These are phyloP conservation scores for Ceryle rudis DNA, from an alignment of 2,797 vertebrate genomes.

Conservation along the genomic window DNA sequence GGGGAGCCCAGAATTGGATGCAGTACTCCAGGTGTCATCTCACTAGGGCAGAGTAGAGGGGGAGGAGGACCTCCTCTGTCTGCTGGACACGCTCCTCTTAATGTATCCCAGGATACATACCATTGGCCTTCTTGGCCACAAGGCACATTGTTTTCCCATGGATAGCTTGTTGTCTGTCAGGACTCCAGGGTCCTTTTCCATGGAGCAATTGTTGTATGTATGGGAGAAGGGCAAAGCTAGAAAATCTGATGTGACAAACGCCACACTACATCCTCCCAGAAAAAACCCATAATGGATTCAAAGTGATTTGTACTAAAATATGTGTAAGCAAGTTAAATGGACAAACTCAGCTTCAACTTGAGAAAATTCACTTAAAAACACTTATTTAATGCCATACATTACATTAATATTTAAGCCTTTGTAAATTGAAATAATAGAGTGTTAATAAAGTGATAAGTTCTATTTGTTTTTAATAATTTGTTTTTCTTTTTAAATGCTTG, in stretches of 20 bases:
- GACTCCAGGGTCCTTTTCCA: too few relatives aligned
- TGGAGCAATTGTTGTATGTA: neutral
- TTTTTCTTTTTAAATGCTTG: neutral
- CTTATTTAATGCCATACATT: neutral
- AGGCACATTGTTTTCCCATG: too few relatives aligned
- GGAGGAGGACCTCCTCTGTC: too few relatives aligned
- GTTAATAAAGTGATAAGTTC: neutral
- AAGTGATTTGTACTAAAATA: neutral
- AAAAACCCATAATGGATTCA: neutral
- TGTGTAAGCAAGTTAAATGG: neutral
- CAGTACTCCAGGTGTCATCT: too few relatives aligned
- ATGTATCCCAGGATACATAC: too few relatives aligned
- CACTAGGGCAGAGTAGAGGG: too few relatives aligned
- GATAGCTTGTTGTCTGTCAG: too few relatives aligned
- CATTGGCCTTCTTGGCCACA: too few relatives aligned
- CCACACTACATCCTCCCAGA: neutral
- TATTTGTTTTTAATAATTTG: neutral
- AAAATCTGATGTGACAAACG: neutral
- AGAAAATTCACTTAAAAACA: neutral
- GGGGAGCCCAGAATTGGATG: too few relatives aligned
- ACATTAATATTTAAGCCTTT: neutral
- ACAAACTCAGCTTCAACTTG: neutral
- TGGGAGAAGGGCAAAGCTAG: neutral
- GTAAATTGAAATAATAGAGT: neutral
- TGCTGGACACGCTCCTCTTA: too few relatives aligned